Percentiles rank a stretch among this genome's conserved stretches.
phyloP scores from a whole-genome alignment of 2,113 vertebrate species.

The Silurus glanis region DNA sequence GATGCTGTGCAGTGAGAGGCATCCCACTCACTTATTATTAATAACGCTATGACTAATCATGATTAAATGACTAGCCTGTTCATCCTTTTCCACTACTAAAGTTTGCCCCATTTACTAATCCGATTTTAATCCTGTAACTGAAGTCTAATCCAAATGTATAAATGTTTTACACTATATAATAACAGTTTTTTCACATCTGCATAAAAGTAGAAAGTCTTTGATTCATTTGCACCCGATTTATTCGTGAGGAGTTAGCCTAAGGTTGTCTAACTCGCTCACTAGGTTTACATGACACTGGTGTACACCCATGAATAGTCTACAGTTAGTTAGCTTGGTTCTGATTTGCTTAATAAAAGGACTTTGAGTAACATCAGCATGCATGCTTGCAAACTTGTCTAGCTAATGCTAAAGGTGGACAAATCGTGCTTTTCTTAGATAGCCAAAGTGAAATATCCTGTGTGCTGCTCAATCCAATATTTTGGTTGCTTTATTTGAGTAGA shows the following conservation, averaged over 20 bases:
- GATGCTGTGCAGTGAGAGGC: slow-evolving; percentile 3
- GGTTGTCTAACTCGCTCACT: not conserved
- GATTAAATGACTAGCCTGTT: not conserved
- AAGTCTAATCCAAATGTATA: not conserved
- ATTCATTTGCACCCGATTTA: not conserved
- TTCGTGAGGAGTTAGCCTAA: not conserved
- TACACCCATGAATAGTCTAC: not conserved
- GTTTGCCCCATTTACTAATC: slow-evolving; percentile 8
- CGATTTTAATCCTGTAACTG: not conserved
- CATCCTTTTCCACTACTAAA: not conserved
- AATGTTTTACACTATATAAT: not conserved
- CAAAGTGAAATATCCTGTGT: not conserved
- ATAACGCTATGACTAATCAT: not conserved
- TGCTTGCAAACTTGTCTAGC: not conserved
- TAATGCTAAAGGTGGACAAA: not conserved
- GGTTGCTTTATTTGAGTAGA: not conserved
- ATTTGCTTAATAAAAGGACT: not conserved
- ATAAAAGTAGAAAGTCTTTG: not conserved
- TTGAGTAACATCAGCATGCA: too few species aligned
- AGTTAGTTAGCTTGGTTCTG: not conserved
- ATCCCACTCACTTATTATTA: not conserved
- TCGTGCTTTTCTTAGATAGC: not conserved
- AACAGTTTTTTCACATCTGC: not conserved
- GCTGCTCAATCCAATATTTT: not conserved
- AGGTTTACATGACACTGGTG: not conserved